Conservation (phyloP, 2,888 invertebrate species). For the Hyposoter didymator region DNA sequence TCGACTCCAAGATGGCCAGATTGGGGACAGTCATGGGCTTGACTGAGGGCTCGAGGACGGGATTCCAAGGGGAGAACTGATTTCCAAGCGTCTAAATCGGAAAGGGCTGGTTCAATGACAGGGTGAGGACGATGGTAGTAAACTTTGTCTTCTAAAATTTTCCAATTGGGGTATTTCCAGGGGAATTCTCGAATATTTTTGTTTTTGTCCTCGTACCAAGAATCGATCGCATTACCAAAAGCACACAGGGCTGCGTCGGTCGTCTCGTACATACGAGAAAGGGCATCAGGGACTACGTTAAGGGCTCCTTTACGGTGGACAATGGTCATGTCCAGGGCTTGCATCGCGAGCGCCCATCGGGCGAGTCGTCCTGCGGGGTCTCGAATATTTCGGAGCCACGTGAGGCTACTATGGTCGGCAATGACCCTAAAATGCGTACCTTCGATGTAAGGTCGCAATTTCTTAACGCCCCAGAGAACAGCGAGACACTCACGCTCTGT, state of each 20-base stretch:
- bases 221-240: background rate
- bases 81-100: conserved; percentile 22
- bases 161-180: conserved; percentile 21
- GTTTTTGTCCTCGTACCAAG: background rate
- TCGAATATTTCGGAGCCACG: conserved; percentile 1
- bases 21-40: conserved; percentile 64
- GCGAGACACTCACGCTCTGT: background rate
- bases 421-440: no score
- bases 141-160: background rate
- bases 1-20: conserved; percentile 71
- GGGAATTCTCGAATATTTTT: conserved; percentile 8
- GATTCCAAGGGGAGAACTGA: conserved; percentile 7
- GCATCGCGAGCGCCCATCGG: background rate
- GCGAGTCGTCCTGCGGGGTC: conserved; percentile 6
- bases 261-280: conserved; percentile 3
- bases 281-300: conserved; percentile 7
- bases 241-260: background rate
- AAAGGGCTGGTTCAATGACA: conserved; percentile 4
- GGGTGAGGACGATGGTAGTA: conserved; percentile 18
- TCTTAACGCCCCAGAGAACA: conserved; percentile 4
- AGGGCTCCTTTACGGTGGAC: background rate
- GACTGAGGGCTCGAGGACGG: conserved; percentile 1
- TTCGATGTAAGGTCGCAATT: background rate
- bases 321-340: conserved; percentile 7
- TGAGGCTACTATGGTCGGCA: background rate